Conservation (phyloP, 2,113 vertebrate species). For the Desmodus rotundus region DNA sequence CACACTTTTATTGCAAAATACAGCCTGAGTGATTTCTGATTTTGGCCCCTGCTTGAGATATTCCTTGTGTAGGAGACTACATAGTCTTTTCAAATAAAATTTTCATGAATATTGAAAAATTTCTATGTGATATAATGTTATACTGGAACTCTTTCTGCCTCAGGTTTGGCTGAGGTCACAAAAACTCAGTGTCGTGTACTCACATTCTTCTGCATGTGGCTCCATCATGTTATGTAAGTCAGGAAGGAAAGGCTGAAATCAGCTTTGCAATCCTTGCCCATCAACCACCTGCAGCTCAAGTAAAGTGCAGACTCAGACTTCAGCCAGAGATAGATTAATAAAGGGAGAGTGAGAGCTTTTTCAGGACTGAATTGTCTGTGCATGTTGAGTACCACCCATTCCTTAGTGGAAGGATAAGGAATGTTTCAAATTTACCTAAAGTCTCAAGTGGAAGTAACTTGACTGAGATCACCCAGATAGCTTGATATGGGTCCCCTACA, state of each 20-base stretch:
- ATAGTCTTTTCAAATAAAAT: neutral
- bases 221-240: neutral
- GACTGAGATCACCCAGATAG: neutral
- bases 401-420: neutral
- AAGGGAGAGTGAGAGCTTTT: neutral
- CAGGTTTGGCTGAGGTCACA: neutral
- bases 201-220: neutral
- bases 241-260: neutral
- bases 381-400: neutral
- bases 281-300: neutral
- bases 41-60: neutral
- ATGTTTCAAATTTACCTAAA: neutral
- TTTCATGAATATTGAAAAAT: neutral
- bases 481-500: neutral
- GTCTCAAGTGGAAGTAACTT: neutral
- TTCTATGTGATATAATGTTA: neutral
- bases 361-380: neutral
- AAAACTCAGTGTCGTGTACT: neutral
- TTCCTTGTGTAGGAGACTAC: neutral
- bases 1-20: neutral
- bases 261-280: neutral
- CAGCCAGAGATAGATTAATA: neutral
- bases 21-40: neutral
- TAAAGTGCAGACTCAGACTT: neutral
- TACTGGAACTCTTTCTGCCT: neutral